A percentile compares a stretch with the other conserved stretches of the same genome.
These are phyloP conservation scores for Globicephala melas DNA, from an alignment of 2,113 vertebrate species.

Conservation along the genomic window DNA sequence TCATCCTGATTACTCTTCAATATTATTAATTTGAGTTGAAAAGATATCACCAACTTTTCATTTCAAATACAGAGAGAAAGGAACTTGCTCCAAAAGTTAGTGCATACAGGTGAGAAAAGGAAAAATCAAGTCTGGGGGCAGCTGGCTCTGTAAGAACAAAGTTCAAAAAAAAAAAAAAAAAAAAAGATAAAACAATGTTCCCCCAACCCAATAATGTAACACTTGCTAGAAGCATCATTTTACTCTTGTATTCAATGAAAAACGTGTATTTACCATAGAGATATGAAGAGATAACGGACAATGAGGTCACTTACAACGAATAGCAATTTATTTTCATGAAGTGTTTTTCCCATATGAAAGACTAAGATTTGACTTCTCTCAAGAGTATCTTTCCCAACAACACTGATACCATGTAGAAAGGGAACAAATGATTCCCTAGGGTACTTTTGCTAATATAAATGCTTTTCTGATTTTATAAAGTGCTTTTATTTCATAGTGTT, in stretches of 20 bases:
- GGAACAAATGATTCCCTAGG: slow-evolving; percentile 27
- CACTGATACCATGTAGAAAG: not conserved
- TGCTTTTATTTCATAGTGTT: slow-evolving; percentile 5
- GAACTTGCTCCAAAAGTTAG: not conserved
- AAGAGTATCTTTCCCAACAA: slow-evolving; percentile 32
- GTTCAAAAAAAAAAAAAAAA: not conserved
- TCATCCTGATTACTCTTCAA: not conserved
- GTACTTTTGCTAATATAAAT: slow-evolving; percentile 33
- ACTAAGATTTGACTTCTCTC: slow-evolving; percentile 36
- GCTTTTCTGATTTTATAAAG: slow-evolving; percentile 31
- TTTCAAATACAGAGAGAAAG: not conserved
- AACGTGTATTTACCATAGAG: slow-evolving; percentile 53
- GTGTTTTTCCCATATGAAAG: slow-evolving; percentile 52
- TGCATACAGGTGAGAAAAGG: not conserved
- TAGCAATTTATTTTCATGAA: slow-evolving; percentile 51
- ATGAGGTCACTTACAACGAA: slow-evolving; percentile 54
- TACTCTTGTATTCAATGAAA: slow-evolving; percentile 58
- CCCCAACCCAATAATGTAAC: not conserved
- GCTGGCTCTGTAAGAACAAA: slow-evolving; percentile 14
- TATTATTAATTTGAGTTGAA: not conserved
- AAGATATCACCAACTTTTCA: not conserved
- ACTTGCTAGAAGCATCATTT: slow-evolving; percentile 58
- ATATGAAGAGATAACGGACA: slow-evolving; percentile 55
- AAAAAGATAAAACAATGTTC: not conserved
- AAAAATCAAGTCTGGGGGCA: not conserved